Evolutionary conservation across 2,888 invertebrate species (phyloP), one percentile per base, ranked within the genome.

Genomic region (Sthenelais limicola): DNA sequence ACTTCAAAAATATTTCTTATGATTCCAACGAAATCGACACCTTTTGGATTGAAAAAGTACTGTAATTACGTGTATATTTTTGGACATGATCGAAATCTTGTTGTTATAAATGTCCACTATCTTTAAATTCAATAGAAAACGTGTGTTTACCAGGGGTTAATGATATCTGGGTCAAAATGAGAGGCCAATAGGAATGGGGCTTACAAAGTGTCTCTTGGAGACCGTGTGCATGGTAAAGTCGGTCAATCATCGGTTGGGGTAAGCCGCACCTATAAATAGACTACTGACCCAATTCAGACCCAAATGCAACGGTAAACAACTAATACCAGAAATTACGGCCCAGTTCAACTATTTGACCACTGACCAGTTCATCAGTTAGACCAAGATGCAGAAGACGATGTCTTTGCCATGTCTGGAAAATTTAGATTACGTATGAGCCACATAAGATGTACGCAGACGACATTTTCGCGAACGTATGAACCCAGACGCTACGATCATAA

Each of bases 221-320:
- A 43, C 43, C 12, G 43, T n/a, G n/a, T 43, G 43, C 43, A 43
- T 43, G 43, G 43, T 12, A 18, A 43, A 43, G 43, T 43, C 43
- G 43, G 43, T 43, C 43, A 43, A 43, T 43, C 43, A 43, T 43
- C 43, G 18, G 43, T 43, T 43, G 43, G 43, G 43, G 43, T 43
- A 43, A 43, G 43, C 43, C 43, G 43, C 43, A 43, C 43, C 43
- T 43, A 43, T 43, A 43, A 43, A 43, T 43, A 43, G 43, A 43
- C 12, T 43, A 43, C 43, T 43, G 43, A 43, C 43, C 43, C 18
- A 43, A 43, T 43, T 43, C 43, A 9, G 12, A 43, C 43, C 43
- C 12, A 43, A 12, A 12, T 18, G 18, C 12, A 9, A 9, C 43
- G 18, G 43, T 43, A 43, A 43, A 43, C 43, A 43, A 43, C 43